These are phyloP conservation scores for Pyrgilauda ruficollis DNA, from an alignment of 2,113 vertebrate genomes.

Conservation along the genomic window DNA sequence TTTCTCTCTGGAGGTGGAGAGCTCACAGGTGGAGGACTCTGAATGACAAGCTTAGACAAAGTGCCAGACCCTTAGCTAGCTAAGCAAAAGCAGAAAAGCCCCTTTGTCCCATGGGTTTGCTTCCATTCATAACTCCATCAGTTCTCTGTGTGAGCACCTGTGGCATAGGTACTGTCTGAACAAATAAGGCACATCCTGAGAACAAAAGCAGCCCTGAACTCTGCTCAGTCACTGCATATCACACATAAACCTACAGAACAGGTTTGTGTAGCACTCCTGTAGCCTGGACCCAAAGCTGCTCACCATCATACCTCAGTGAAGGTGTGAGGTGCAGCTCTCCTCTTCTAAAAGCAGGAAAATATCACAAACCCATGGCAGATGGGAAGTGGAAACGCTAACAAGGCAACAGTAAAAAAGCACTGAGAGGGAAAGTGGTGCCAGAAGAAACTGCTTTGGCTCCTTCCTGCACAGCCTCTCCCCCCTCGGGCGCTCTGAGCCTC, in stretches of 20 bases:
- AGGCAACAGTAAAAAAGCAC: not conserved
- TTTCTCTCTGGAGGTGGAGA: not conserved
- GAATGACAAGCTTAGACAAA: not conserved
- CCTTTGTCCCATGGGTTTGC: not conserved
- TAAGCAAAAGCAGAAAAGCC: not conserved
- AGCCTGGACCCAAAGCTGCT: not conserved
- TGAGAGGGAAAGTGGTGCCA: not conserved
- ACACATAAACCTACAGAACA: not conserved
- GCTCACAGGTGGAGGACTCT: not conserved
- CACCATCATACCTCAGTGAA: not conserved
- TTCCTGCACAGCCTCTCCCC: not conserved
- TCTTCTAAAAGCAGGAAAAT: not conserved
- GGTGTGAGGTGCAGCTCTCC: not conserved
- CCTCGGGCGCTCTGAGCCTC: not conserved
- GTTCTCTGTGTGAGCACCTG: not conserved
- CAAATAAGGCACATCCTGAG: not conserved
- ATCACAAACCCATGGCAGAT: not conserved
- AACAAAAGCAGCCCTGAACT: not conserved
- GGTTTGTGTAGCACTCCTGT: not conserved
- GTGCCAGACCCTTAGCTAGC: not conserved
- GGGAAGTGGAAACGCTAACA: not conserved
- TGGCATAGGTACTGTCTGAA: not conserved
- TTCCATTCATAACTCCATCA: not conserved
- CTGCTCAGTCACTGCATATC: not conserved
- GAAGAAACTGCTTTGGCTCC: not conserved